These are phyloP conservation scores for Branchellion lobata DNA, from an alignment of 2,888 invertebrate species.

Conservation along the genomic window DNA sequence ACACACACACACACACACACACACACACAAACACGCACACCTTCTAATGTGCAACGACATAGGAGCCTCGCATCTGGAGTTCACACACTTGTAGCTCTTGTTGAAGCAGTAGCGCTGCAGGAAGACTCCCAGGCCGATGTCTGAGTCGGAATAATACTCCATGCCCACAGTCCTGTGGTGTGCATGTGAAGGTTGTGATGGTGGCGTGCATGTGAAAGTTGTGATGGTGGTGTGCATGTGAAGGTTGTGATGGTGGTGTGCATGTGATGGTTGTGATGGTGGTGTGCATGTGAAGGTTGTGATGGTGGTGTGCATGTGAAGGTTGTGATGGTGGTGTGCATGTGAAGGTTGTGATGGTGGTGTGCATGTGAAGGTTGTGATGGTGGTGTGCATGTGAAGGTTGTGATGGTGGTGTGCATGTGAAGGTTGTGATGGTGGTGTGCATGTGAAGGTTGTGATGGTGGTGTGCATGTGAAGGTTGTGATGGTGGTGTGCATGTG, in stretches of 20 bases:
- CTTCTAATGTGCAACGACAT: conserved; percentile 78
- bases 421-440: no score
- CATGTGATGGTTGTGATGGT: neutral
- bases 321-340: no score
- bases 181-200: neutral
- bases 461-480: no score
- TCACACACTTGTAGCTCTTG: conserved; percentile 69
- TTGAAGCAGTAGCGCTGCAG: conserved; percentile 88
- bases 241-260: neutral
- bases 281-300: neutral
- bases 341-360: no score
- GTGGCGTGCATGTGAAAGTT: neutral
- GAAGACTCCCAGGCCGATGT: conserved; percentile 90
- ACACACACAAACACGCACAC: neutral
- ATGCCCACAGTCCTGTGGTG: conserved; percentile 77
- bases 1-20: no score
- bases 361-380: no score
- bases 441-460: no score
- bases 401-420: no score
- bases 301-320: no score
- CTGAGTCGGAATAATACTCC: conserved; percentile 85
- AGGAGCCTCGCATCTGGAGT: conserved; percentile 74
- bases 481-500: no score
- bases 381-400: no score
- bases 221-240: neutral